Base-by-base conservation (phyloP, 1,140 invertebrate species). In the Macrostomum lignano region DNA sequence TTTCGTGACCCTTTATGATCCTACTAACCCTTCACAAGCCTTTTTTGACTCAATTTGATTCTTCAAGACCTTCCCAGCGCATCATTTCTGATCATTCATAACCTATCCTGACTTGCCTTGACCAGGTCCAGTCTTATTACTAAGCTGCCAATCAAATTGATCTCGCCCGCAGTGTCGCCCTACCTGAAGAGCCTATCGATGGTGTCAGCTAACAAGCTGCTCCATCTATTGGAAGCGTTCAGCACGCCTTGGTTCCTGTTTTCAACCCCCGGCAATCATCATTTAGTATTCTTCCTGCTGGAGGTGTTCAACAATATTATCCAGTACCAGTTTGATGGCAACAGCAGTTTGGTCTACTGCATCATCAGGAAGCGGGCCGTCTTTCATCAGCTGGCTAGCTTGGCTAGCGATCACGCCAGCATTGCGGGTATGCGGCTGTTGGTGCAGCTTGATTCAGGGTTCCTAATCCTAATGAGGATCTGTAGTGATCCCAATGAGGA, bases 221-320 rank as follows among this genome's bases (percentile, higher is more conserved):
- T 98, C 14, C 91, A 98, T 64, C 65, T 98, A 33, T 58, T 98
- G 30, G 91, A 98, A 61, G 82, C 82, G 25, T 98, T 98, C 61
- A 84, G 77, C 48, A 93, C 86, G 3, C 84, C 86, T 0, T 96
- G 86, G 84, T 96, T 96, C 62, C 62, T 98, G 40, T 91, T 88
- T 53, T 84, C 81, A 3, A 73, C 74, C 6, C 74, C 81, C 1
- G 76, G 75, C 17, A 91, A 94, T 61, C 82, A 98, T 61, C 84
- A 96, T 60, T 65, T 96, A 29, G 78, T 96, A 0, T 96, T 96
- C 60, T 96, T 94, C 57, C 60, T 98, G 15, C 63, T 98, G 20
- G 91, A 98, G 65, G 86, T 94, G 45, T 94, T 98, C 56, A 98
- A 98, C 55, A 98, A 98, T 51, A 91, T 98, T 41, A 94, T 98